Conservation (phyloP, 2,113 vertebrate species). For the Megaceryle torquata region DNA sequence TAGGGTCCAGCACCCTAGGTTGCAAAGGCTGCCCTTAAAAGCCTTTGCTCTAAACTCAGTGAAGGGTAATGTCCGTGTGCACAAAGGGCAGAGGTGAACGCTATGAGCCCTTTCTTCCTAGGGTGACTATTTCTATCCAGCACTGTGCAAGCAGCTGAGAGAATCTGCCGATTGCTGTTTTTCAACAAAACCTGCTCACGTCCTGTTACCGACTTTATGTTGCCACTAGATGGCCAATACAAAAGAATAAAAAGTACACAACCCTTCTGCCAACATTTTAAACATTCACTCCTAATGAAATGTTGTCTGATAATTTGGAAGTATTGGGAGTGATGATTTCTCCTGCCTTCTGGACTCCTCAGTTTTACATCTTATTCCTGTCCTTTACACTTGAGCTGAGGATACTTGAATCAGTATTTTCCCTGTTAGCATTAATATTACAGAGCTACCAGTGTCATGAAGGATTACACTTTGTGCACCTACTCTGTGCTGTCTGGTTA, state of each 20-base stretch:
- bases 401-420: not conserved
- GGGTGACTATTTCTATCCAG: not conserved
- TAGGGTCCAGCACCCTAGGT: not conserved
- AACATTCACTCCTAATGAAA: not conserved
- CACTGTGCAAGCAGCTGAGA: not conserved
- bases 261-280: not conserved
- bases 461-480: not conserved
- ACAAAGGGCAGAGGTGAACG: not conserved
- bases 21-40: not conserved
- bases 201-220: not conserved
- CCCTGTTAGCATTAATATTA: not conserved
- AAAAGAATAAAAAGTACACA: not conserved
- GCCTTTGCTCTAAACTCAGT: accelerated
- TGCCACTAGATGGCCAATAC: not conserved
- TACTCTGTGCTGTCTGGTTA: not conserved
- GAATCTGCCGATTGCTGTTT: not conserved
- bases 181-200: not conserved
- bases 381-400: not conserved
- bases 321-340: not conserved
- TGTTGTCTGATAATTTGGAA: not conserved
- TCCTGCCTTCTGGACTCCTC: not conserved
- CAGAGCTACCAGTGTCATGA: not conserved
- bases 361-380: not conserved
- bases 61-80: not conserved
- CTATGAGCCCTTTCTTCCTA: not conserved